Conservation (phyloP, 2,113 vertebrate genomes). For the Peromyscus californicus region DNA sequence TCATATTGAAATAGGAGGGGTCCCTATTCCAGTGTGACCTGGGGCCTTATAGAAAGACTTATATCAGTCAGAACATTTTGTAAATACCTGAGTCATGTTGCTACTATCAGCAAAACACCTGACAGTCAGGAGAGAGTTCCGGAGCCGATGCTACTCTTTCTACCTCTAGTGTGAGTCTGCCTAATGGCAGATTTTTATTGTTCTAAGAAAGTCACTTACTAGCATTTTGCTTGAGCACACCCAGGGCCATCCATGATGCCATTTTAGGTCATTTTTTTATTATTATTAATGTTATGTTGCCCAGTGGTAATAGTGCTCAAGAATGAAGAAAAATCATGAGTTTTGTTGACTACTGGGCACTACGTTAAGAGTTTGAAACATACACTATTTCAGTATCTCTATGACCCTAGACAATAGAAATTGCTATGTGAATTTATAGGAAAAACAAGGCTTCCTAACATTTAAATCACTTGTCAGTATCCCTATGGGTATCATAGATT, state of each 20-base stretch:
- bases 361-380: background rate
- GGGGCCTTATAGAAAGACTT: background rate
- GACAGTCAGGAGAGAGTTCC: background rate
- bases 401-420: background rate
- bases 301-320: background rate
- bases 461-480: background rate
- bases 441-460: background rate
- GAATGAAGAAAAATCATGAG: background rate
- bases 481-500: background rate
- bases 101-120: background rate
- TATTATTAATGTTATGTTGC: background rate
- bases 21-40: background rate
- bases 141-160: no score
- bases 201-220: background rate
- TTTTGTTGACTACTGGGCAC: background rate
- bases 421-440: background rate
- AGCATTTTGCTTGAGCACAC: background rate
- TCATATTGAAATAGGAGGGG: background rate
- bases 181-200: background rate
- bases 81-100: background rate
- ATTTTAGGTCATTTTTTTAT: background rate
- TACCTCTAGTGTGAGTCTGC: background rate
- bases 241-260: no score
- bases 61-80: background rate
- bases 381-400: background rate